A percentile compares a stretch with the other conserved stretches of the same genome.
These are phyloP conservation scores for Eumaeus atala DNA, from an alignment of 1,140 invertebrate genomes.

Conservation along the genomic window DNA sequence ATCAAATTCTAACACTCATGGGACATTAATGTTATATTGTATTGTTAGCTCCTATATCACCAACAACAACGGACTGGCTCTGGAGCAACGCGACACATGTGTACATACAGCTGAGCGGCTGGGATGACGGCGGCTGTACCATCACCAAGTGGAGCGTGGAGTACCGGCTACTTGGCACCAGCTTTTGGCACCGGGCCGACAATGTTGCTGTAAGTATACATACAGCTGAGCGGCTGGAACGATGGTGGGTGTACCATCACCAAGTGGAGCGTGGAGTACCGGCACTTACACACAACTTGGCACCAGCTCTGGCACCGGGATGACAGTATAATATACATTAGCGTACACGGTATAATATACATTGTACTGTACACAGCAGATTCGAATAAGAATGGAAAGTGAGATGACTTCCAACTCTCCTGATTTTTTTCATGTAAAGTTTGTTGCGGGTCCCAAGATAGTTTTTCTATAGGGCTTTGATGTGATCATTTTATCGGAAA, in stretches of 20 bases:
- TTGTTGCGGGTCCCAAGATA: too few relatives aligned
- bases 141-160: conserved; percentile 65
- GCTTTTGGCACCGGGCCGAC: conserved; percentile 56
- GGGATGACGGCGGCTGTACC: conserved; percentile 68
- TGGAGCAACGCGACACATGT: conserved; percentile 69
- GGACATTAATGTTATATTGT: background rate
- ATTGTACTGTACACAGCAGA: too few relatives aligned
- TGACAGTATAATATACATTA: too few relatives aligned
- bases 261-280: conserved; percentile 65
- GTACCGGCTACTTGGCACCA: conserved; percentile 52
- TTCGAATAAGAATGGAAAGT: too few relatives aligned
- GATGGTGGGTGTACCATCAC: conserved; percentile 66
- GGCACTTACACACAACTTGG: conserved; percentile 52
- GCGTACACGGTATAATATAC: too few relatives aligned
- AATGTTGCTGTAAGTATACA: conserved; percentile 52
- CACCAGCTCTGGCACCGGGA: conserved; percentile 55
- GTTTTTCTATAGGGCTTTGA: too few relatives aligned
- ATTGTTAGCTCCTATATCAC: conserved; percentile 51
- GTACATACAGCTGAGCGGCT: conserved; percentile 60
- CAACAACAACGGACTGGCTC: conserved; percentile 60
- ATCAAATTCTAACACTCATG: too few relatives aligned
- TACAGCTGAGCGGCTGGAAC: conserved; percentile 61
- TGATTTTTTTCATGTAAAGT: too few relatives aligned
- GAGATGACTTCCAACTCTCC: too few relatives aligned
- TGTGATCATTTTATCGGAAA: too few relatives aligned